These are phyloP conservation scores for Mellilla xanthometata DNA, from an alignment of 2,888 invertebrate genomes.

Conservation along the genomic window DNA sequence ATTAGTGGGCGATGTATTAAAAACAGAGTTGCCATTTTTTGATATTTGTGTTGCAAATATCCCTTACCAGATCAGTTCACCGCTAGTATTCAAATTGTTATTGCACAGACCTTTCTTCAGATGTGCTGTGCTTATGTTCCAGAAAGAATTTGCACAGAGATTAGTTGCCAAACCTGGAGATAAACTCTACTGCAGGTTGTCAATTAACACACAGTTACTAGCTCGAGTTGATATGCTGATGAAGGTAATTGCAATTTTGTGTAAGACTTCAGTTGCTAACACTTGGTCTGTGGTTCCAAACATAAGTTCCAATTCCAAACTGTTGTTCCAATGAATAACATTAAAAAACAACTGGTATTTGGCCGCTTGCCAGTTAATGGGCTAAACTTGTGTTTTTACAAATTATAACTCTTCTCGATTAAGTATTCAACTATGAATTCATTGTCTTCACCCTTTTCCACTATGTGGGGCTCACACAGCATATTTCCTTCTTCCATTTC, in stretches of 20 bases:
- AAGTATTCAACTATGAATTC: no score
- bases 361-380: no score
- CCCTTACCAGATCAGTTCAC: constrained; percentile 99
- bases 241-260: constrained; percentile 93
- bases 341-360: no score
- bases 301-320: no score
- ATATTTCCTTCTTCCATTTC: no score
- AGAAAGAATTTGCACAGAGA: constrained; percentile 98
- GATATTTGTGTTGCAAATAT: constrained; percentile 99
- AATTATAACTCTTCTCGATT: no score
- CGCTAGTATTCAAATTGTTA: constrained; percentile 96
- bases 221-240: constrained; percentile 97
- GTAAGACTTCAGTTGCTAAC: no score
- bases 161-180: constrained; percentile 98
- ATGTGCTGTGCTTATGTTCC: constrained; percentile 99
- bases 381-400: no score
- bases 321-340: no score
- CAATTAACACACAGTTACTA: constrained; percentile 97
- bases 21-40: constrained; percentile 97
- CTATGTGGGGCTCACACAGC: no score
- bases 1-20: constrained; percentile 96
- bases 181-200: constrained; percentile 97
- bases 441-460: no score
- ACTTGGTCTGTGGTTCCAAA: no score
- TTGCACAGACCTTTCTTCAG: constrained; percentile 92